A percentile compares a stretch with the other conserved stretches of the same genome.
These are phyloP conservation scores for Drosophila parabipectinata DNA, from an alignment of 1,140 invertebrate genomes.

Conservation along the genomic window DNA sequence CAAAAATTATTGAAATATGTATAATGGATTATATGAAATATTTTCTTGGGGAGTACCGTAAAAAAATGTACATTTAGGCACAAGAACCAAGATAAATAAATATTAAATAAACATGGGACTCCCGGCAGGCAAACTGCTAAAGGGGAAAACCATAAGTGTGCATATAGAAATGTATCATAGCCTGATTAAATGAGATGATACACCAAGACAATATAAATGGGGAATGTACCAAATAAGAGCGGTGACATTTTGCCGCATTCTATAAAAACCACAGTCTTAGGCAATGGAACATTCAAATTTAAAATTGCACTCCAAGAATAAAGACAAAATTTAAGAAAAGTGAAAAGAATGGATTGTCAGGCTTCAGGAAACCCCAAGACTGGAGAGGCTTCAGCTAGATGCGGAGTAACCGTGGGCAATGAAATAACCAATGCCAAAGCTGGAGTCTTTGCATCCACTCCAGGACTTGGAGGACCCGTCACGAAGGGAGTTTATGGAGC, in stretches of 20 bases:
- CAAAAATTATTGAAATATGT: background rate
- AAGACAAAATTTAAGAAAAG: background rate
- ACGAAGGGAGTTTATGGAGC: conserved; percentile 65
- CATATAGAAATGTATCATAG: conserved; percentile 6
- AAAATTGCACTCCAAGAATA: conserved; percentile 4
- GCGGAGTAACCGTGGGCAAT: conserved; percentile 34
- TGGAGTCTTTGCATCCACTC: conserved; percentile 62
- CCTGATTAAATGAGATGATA: conserved; percentile 6
- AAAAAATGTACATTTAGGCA: background rate
- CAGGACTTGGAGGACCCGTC: conserved; percentile 42
- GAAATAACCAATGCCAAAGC: conserved; percentile 38
- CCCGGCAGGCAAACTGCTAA: conserved; percentile 8
- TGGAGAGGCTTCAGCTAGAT: conserved; percentile 47
- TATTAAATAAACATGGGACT: conserved; percentile 5
- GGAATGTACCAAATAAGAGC: conserved; percentile 19
- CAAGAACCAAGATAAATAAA: background rate
- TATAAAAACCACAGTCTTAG: conserved; percentile 46
- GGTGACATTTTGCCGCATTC: conserved; percentile 14
- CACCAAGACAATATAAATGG: conserved; percentile 1
- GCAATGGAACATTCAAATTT: conserved; percentile 25
- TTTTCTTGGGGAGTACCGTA: background rate
- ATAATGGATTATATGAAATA: background rate
- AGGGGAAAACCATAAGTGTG: conserved; percentile 26
- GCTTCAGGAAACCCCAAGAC: conserved; percentile 49
- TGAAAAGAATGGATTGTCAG: conserved; percentile 53